Evolutionary conservation across 2,797 vertebrate genomes (phyloP).

Genomic region (Labeo calbasu): DNA sequence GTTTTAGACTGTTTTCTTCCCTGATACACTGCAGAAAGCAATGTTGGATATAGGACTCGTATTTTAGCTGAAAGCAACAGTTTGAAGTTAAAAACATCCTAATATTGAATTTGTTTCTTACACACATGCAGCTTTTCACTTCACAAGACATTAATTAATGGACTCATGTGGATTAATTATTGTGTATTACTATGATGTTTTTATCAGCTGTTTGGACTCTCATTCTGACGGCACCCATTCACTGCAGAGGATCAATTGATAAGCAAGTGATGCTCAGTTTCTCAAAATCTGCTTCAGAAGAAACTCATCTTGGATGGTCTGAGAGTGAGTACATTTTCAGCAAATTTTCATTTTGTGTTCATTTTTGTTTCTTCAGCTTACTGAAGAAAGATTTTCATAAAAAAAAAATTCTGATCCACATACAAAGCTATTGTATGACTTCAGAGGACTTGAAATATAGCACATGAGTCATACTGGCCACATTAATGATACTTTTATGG

Average conservation of each 20-base stretch:
- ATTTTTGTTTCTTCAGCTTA: neutral
- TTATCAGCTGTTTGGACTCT: neutral
- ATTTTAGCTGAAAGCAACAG: too few relatives aligned
- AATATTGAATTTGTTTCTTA: too few relatives aligned
- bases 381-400: neutral
- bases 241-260: neutral
- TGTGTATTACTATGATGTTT: neutral
- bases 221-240: neutral
- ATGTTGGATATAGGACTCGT: too few relatives aligned
- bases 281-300: neutral
- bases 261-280: neutral
- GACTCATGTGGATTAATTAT: neutral
- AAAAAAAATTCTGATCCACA: neutral
- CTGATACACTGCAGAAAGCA: too few relatives aligned
- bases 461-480: neutral
- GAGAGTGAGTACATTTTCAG: neutral
- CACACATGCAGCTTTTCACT: neutral
- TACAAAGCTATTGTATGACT: neutral
- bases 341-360: neutral
- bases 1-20: too few relatives aligned
- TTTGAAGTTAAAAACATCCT: too few relatives aligned
- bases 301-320: neutral
- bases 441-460: neutral
- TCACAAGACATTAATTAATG: neutral
- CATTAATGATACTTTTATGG: neutral